Conservation (phyloP, 2,113 vertebrate species). For the Mirza zaza region DNA sequence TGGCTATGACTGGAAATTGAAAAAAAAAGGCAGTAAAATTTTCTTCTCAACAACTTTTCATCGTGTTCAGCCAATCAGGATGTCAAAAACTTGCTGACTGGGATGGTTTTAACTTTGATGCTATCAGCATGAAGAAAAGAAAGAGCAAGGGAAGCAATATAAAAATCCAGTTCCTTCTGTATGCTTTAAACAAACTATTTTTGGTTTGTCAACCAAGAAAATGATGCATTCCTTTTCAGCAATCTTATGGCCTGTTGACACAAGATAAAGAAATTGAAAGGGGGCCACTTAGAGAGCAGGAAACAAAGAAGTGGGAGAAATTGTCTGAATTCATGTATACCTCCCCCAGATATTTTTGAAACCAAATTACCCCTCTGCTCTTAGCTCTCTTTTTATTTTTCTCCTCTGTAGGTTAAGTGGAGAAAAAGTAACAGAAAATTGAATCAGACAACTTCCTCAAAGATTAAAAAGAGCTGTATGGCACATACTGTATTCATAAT, state of each 20-base stretch:
- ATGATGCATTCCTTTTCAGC: slow-evolving; percentile 30
- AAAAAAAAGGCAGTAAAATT: background rate
- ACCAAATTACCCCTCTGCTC: background rate
- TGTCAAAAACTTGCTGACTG: slow-evolving; percentile 10
- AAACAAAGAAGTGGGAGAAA: slow-evolving; percentile 20
- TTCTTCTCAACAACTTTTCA: background rate
- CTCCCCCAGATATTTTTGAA: slow-evolving; percentile 52
- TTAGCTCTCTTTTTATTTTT: background rate
- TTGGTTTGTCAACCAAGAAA: slow-evolving; percentile 57
- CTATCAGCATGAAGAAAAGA: background rate
- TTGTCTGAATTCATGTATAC: background rate
- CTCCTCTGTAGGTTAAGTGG: background rate
- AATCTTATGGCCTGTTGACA: slow-evolving; percentile 36
- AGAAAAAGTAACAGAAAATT: slow-evolving; percentile 2
- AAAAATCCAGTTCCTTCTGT: background rate
- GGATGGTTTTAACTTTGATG: slow-evolving; percentile 14
- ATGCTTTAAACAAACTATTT: slow-evolving; percentile 45
- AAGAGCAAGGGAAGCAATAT: background rate
- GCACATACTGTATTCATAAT: background rate
- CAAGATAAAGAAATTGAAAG: slow-evolving; percentile 32
- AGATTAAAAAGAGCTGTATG: background rate
- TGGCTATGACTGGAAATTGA: background rate
- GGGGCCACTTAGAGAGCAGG: background rate
- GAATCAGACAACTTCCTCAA: background rate
- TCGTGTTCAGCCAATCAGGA: background rate